Base-by-base conservation (phyloP, 2,113 vertebrate species). In the Prolemur simus region DNA sequence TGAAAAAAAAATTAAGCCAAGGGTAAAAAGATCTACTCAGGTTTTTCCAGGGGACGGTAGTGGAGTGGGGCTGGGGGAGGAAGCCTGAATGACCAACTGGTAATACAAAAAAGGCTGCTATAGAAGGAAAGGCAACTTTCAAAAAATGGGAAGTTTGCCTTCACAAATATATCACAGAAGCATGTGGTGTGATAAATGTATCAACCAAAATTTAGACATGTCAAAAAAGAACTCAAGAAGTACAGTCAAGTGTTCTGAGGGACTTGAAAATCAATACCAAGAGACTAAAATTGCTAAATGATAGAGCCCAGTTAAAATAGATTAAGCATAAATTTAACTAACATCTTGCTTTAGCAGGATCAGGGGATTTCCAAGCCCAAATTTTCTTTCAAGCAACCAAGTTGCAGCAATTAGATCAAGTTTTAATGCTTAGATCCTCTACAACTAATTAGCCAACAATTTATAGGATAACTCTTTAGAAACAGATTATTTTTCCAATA, bases 191-290 rank as follows among this genome's bases (percentile, higher is more conserved):
- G 12, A 47, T 82, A 95, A 58, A 42, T 5, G 21, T 74, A 60
- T 68, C 56, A 66, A 73, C 56, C 91, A 87, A 85, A 93, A 85
- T 93, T 63, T 42, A 81, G 52, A 85, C 71, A 37, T 34, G 37
- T 76, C 58, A 69, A 89, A 92, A 77, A 92, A 95, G 21, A 92
- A 80, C 15, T 54, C 13, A 82, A 64, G 74, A 87, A 84, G 32
- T 77, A 76, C 5, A 56, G 6, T 85, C 5, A 54, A 64, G n/a
- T 23, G 6, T 42, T 49, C 91, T 78, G 71, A 86, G 37, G 11
- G 21, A 71, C 58, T 56, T 13, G 49, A 64, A 80, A 49, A 12
- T 45, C 29, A 87, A 82, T 52, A 71, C 6, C 7, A 73, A 84
- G 23, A 95, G 14, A 87, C 12, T 73, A 82, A 82, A 91, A 95